Evolutionary conservation across 2,888 invertebrate genomes (phyloP).

Genomic region (Dysmachus trigonus): DNA sequence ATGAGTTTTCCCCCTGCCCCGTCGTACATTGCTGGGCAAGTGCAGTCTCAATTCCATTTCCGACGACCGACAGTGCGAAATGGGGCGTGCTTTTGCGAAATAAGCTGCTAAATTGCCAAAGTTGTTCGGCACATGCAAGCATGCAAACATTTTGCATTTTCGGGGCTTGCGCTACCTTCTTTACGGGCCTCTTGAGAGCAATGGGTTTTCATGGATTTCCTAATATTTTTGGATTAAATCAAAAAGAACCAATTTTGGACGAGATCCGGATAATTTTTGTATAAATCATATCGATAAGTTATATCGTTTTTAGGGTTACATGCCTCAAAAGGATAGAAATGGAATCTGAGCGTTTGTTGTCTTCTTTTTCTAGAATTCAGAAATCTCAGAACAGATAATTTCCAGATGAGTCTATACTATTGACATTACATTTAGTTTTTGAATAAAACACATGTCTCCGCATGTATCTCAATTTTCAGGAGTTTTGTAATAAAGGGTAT

Average conservation of each 20-base stretch:
- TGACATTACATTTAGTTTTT: too few species aligned
- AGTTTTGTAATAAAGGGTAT: too few species aligned
- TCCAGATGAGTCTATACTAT: too few species aligned
- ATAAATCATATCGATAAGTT: background rate
- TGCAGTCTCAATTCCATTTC: slow-evolving; percentile 15
- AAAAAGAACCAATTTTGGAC: background rate
- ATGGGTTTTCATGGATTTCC: background rate
- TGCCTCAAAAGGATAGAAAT: background rate
- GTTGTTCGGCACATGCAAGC: background rate
- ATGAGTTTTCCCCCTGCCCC: background rate
- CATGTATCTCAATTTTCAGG: too few species aligned
- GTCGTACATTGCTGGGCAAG: background rate
- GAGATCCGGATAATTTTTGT: background rate
- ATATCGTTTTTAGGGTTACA: background rate
- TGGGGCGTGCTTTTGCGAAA: background rate
- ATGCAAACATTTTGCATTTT: background rate
- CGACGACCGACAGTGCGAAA: background rate
- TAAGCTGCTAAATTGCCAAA: background rate
- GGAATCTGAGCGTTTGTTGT: background rate
- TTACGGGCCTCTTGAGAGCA: background rate
- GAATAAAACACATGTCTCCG: too few species aligned
- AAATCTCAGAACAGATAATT: too few species aligned
- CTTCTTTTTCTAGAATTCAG: too few species aligned
- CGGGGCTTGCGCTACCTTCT: background rate
- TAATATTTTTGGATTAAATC: background rate